Evolutionary conservation across 2,113 vertebrate species (phyloP).

Genomic region (Dinomys branickii): DNA sequence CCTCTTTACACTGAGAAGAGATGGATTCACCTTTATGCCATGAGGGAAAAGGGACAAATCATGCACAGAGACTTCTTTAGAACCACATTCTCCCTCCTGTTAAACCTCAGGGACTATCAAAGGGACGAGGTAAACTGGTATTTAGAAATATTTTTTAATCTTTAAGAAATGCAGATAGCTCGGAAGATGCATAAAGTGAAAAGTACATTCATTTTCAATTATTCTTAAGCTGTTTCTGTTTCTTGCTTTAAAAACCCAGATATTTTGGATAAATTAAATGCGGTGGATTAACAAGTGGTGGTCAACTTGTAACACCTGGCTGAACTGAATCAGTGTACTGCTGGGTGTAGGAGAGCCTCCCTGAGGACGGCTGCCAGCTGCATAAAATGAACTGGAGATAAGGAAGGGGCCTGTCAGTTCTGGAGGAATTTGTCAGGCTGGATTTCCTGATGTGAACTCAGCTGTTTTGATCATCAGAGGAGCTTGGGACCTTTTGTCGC

Average conservation of each 20-base stretch:
- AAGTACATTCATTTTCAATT: not conserved
- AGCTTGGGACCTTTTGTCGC: too few relatives aligned
- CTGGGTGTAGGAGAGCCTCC: too few relatives aligned
- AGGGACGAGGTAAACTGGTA: not conserved
- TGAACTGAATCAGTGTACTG: too few relatives aligned
- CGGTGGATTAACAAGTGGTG: too few relatives aligned
- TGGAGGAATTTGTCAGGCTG: too few relatives aligned
- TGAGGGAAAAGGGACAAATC: not conserved
- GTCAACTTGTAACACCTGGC: too few relatives aligned
- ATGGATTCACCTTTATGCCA: not conserved
- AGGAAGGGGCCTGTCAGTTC: too few relatives aligned
- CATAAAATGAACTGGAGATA: too few relatives aligned
- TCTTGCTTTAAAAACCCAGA: not conserved
- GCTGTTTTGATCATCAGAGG: too few relatives aligned
- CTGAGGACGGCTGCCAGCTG: too few relatives aligned
- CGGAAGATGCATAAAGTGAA: not conserved
- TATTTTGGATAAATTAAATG: not conserved
- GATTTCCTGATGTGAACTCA: too few relatives aligned
- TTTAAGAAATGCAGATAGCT: not conserved
- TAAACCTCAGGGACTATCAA: not conserved
- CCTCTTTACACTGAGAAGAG: not conserved
- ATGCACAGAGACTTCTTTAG: not conserved
- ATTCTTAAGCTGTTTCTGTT: not conserved
- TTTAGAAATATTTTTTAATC: not conserved
- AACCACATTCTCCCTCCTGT: not conserved